phyloP scores from a whole-genome alignment of 2,888 invertebrate species.

The Lasioglossum villosulum region DNA sequence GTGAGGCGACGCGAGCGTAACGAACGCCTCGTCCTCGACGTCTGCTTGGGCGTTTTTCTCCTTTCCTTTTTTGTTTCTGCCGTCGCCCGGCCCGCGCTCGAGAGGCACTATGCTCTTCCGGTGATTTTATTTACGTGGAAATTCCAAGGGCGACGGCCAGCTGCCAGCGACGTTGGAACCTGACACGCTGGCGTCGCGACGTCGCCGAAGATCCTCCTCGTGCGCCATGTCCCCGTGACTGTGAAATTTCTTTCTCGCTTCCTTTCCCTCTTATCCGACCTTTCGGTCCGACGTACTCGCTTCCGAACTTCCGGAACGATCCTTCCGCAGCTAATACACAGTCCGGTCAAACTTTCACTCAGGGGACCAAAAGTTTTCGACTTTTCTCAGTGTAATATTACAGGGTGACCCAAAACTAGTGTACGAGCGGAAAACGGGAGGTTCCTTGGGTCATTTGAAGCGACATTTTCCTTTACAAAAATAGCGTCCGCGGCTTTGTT shows the following conservation, averaged over 20 bases:
- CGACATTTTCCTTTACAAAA: too few species aligned
- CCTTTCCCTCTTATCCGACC: neutral
- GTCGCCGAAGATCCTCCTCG: slow-evolving; percentile 42
- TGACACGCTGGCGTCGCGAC: slow-evolving; percentile 68
- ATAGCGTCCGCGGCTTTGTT: too few species aligned
- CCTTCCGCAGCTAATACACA: neutral
- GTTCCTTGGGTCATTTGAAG: too few species aligned
- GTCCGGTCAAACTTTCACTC: too few species aligned
- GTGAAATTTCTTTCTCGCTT: slow-evolving; percentile 1
- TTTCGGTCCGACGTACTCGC: neutral
- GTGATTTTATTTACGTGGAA: slow-evolving; percentile 78
- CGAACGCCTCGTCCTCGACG: slow-evolving; percentile 71
- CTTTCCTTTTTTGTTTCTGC: slow-evolving; percentile 58
- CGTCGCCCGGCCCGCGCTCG: slow-evolving; percentile 60
- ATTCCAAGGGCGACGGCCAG: slow-evolving; percentile 75
- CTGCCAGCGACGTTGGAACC: slow-evolving; percentile 62
- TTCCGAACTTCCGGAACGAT: neutral
- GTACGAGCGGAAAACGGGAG: too few species aligned
- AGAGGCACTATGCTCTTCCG: slow-evolving; percentile 67
- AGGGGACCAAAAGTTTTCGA: too few species aligned
- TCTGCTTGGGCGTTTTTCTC: slow-evolving; percentile 64
- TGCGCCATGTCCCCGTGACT: neutral
- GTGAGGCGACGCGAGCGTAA: slow-evolving; percentile 75
- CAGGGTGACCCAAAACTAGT: too few species aligned
- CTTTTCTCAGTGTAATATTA: too few species aligned